Evolutionary conservation across 1,140 invertebrate species (phyloP).

Genomic region (Conus ventricosus): DNA sequence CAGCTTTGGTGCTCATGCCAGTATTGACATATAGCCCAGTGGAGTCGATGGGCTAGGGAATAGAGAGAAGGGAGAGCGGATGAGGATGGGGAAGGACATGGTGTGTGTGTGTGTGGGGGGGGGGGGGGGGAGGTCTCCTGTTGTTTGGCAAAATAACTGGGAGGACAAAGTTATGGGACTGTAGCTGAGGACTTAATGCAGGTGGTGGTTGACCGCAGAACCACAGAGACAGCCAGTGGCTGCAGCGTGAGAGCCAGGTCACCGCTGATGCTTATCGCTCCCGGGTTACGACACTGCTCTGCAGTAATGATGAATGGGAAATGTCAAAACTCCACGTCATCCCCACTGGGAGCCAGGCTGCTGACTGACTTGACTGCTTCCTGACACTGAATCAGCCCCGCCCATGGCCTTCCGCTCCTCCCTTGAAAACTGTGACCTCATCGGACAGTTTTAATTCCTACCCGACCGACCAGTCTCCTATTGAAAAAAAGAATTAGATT

Average conservation of each 20-base stretch:
- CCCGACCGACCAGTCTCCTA: neutral
- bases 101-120: neutral
- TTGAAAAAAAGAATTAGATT: neutral
- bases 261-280: neutral
- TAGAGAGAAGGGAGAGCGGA: too few relatives aligned
- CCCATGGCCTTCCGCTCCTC: neutral
- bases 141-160: too few relatives aligned
- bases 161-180: too few relatives aligned
- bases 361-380: neutral
- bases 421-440: neutral
- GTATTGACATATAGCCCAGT: too few relatives aligned
- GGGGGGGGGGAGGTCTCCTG: neutral
- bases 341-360: neutral
- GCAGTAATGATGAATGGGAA: conserved; percentile 32
- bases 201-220: too few relatives aligned
- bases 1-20: too few relatives aligned
- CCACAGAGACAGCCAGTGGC: too few relatives aligned
- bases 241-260: conserved; percentile 1
- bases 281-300: conserved; percentile 3
- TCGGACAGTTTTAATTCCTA: neutral
- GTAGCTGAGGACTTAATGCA: too few relatives aligned
- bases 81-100: too few relatives aligned
- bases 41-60: too few relatives aligned
- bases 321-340: conserved; percentile 28
- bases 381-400: neutral